Conservation (phyloP, 1,140 invertebrate species). For the Caenorhabditis remanei region DNA sequence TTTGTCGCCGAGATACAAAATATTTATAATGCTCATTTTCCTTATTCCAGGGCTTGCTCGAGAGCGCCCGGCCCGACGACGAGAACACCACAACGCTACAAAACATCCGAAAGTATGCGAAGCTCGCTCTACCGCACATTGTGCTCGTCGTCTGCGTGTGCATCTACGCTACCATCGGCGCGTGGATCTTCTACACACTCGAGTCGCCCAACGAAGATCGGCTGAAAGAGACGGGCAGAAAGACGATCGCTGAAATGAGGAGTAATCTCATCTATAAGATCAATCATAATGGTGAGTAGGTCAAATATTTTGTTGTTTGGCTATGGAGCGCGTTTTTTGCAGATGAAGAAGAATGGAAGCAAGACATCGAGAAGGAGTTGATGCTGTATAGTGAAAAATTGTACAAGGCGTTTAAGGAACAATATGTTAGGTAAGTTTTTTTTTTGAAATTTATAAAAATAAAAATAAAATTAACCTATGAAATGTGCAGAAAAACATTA, state of each 20-base stretch:
- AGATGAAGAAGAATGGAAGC: constrained; percentile 68
- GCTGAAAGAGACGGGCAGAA: constrained; percentile 71
- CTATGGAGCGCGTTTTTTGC: constrained; percentile 2
- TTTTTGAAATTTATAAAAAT: background rate
- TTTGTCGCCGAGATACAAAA: no score
- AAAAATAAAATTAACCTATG: no score
- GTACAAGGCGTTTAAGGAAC: constrained; percentile 76
- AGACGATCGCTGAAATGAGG: constrained; percentile 67
- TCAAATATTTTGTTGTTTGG: background rate
- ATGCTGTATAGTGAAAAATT: constrained; percentile 73
- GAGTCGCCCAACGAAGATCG: constrained; percentile 84
- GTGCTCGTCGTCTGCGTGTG: constrained; percentile 94
- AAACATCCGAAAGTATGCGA: constrained; percentile 71
- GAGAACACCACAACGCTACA: constrained; percentile 14
- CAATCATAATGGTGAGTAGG: constrained; percentile 59
- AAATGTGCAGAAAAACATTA: no score
- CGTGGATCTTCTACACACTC: constrained; percentile 89
- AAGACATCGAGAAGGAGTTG: constrained; percentile 66
- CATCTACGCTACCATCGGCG: constrained; percentile 93
- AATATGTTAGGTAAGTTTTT: constrained; percentile 72
- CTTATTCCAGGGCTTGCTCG: constrained; percentile 45
- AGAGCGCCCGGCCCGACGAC: constrained; percentile 49
- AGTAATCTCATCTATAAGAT: constrained; percentile 67
- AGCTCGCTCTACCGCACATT: constrained; percentile 81
- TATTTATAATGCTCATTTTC: no score